Base-by-base conservation (phyloP, 2,797 vertebrate genomes). In the Brachyalestes nurse region DNA sequence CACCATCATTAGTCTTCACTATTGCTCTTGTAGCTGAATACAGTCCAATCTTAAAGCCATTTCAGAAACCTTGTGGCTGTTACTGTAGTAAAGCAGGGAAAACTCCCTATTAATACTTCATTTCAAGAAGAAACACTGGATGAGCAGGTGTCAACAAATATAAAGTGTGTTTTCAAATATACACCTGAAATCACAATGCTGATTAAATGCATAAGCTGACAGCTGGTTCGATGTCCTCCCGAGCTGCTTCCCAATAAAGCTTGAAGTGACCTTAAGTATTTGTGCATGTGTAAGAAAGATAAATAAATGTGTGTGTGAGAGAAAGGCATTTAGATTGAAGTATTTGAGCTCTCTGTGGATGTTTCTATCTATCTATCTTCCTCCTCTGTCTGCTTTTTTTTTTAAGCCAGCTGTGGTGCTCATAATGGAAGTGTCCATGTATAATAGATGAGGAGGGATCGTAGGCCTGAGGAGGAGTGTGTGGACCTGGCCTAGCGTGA, bases 401-500 rank as follows among this genome's bases (percentile, higher is more conserved):
- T 86, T 87, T 86, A 84, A 28, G 87, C 84, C 85, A 87, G 85
- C 0, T 86, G 85, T 86, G 89, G 86, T 82, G 90, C 90, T 91
- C 92, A 90, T 95, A 95, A 95, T 95, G 94, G 94, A 95, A 90
- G 89, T 87, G 83, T 74, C 69, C 88, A 94, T 96, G 88, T 92
- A 95, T 95, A 95, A 95, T 95, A 94, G 90, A 96, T 86, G 84
- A 91, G 87, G 80, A 87, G 89, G 93, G 92, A 88, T 91, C 87
- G 90, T 89, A 91, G 89, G 89, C 89, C 89, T 89, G 91, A 90
- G 90, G 90, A 91, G 87, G 78, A 21, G 75, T 21, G 8, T 47
- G 64, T 45, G 77, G 79, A 73, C 28, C 45, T 88, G 84, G 81
- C 77, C 82, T 86, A 87, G 85, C n/a, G 38, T 89, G 85, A 88